phyloP scores from a whole-genome alignment of 2,797 vertebrate genomes.

The Anguilla megastoma region DNA sequence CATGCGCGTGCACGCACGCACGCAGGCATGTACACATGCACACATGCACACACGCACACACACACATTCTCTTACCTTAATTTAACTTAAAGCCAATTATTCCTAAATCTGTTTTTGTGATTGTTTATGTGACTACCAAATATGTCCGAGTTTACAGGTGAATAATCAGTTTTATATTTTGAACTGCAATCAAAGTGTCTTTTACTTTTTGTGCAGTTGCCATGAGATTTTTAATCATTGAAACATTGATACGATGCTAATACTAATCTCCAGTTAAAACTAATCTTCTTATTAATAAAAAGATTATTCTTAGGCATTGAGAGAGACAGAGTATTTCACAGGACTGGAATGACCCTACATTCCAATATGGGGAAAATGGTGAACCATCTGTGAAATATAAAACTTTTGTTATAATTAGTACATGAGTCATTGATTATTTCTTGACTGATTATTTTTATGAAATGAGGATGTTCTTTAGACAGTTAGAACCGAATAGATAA shows the following conservation, averaged over 20 bases:
- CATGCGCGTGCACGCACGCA: not conserved
- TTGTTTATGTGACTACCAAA: not conserved
- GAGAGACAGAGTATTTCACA: not conserved
- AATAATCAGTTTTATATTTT: not conserved
- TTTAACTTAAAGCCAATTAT: not conserved
- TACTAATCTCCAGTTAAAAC: not conserved
- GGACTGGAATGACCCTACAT: not conserved
- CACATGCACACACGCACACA: not conserved
- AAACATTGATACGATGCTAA: not conserved
- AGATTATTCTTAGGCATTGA: not conserved
- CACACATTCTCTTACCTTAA: not conserved
- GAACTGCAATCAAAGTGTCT: not conserved
- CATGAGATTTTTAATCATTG: not conserved
- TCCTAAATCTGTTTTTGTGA: not conserved
- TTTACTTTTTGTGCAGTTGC: not conserved
- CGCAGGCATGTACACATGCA: not conserved
- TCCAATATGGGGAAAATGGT: not conserved
- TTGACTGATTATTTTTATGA: not conserved
- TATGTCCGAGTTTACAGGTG: not conserved
- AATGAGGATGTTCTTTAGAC: not conserved
- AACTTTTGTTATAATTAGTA: not conserved
- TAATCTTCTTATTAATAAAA: not conserved
- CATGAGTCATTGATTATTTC: not conserved
- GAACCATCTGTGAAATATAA: conserved; percentile 1
- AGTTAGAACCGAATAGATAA: not conserved